phyloP scores from a whole-genome alignment of 2,888 invertebrate genomes.

The Polylopha cassiicola region DNA sequence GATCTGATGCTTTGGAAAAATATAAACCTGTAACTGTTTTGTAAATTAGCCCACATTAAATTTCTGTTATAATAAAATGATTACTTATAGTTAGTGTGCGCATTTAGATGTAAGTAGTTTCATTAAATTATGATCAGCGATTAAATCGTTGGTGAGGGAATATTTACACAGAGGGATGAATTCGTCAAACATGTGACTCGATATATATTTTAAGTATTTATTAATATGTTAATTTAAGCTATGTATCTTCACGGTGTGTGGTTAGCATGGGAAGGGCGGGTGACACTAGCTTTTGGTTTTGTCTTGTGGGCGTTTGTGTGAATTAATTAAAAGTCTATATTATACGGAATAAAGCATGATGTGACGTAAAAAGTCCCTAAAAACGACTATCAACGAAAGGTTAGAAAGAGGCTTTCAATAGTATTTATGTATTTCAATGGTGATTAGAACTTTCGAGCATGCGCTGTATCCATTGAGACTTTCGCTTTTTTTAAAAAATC shows the following conservation, averaged over 20 bases:
- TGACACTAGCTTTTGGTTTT: conserved; percentile 70
- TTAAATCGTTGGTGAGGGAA: no score
- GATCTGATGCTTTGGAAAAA: no score
- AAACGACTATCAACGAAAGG: conserved; percentile 39
- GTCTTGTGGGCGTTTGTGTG: conserved; percentile 60
- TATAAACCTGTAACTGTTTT: no score
- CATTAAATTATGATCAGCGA: no score
- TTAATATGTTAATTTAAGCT: conserved; percentile 15
- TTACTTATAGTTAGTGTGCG: no score
- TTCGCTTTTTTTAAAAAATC: conserved; percentile 62
- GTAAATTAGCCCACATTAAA: no score
- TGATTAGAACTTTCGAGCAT: conserved; percentile 68
- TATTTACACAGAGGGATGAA: no score
- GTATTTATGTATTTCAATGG: conserved; percentile 49
- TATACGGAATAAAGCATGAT: conserved; percentile 42
- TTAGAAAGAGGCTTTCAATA: conserved; percentile 51
- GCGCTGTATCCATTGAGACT: conserved; percentile 73
- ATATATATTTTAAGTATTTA: no score
- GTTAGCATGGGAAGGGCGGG: conserved; percentile 64
- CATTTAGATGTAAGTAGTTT: no score
- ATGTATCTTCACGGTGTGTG: conserved; percentile 45
- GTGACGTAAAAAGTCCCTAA: conserved; percentile 44
- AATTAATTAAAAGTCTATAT: conserved; percentile 28
- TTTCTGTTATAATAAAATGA: no score
- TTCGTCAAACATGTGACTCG: no score